Base-by-base conservation (phyloP, 1,140 invertebrate genomes). In the Drosophila funebris region DNA sequence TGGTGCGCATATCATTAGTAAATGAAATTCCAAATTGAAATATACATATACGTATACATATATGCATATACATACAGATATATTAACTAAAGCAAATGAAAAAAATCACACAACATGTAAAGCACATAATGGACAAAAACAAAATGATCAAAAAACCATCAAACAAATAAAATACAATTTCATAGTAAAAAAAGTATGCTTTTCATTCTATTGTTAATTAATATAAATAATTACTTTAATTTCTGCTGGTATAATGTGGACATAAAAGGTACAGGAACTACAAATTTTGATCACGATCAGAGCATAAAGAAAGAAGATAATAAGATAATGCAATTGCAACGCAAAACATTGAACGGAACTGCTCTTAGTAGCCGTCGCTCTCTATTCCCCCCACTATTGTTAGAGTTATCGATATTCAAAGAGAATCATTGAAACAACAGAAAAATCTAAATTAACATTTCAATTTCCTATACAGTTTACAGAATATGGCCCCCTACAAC, bases 1-100 rank as follows among this genome's bases (percentile, higher is more conserved):
- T 70, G 57, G 77, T 85, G 77, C 81, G 81, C 81, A 84, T 84
- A 84, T 84, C 80, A 84, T 80, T 80, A 84, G 77, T 63, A 76
- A 63, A 52, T 71, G 56, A 76, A 85, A 74, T 76, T 76, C 58
- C 22, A 77, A 43, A 44, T 61, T 9, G 11, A 61, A 48, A 50
- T 29, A 53, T 43, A 61, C 39, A 48, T 46, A 46, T 36, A 54
- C 27, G 62, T 82, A 84, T 77, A 76, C 64, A 72, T 73, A 70
- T 57, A 66, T 20, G 31, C 22, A 74, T 63, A 74, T 75, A 75
- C 63, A 78, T 78, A 69, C 66, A 84, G 50, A 82, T 76, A 83
- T 73, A 78, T 78, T 63, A 73, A 73, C 39, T 62, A 78, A 71
- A 54, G n/a, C 16, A 71, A 54, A n/a, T n/a, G n/a, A n/a, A 52